Conservation (phyloP, 2,113 vertebrate genomes). For the Nycticorax nycticorax region DNA sequence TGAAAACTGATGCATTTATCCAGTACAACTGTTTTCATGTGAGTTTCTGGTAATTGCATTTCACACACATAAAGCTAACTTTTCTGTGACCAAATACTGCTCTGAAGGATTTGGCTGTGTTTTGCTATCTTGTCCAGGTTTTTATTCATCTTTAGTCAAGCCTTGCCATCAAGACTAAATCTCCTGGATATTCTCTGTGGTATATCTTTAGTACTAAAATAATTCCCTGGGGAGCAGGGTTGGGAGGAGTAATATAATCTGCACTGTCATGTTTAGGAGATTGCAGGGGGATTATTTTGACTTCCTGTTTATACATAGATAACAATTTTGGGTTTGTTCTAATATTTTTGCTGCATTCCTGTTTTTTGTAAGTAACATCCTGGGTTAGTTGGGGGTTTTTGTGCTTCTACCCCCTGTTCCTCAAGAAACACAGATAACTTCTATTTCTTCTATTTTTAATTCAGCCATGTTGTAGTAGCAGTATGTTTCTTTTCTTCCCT, state of each 20-base stretch:
- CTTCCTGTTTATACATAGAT: neutral
- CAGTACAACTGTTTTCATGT: constrained; percentile 17
- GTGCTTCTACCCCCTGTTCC: neutral
- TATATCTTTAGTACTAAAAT: neutral
- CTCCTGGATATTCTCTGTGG: neutral
- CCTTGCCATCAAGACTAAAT: neutral
- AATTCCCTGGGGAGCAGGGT: neutral
- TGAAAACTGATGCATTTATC: constrained; percentile 46
- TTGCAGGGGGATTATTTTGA: neutral
- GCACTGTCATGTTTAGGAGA: neutral
- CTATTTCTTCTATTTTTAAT: neutral
- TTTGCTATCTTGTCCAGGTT: neutral
- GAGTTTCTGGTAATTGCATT: constrained; percentile 54
- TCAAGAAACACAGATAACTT: neutral
- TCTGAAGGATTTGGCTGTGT: neutral
- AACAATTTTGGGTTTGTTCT: neutral
- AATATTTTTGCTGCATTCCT: neutral
- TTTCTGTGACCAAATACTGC: constrained; percentile 19
- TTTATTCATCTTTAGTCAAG: neutral
- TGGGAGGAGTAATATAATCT: neutral
- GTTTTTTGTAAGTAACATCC: neutral
- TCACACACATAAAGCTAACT: constrained; percentile 29
- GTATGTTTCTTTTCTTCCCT: neutral
- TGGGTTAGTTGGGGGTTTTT: neutral
- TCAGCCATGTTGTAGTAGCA: neutral